Conservation (phyloP, 2,113 vertebrate genomes). For the Motacilla tschutschensis region DNA sequence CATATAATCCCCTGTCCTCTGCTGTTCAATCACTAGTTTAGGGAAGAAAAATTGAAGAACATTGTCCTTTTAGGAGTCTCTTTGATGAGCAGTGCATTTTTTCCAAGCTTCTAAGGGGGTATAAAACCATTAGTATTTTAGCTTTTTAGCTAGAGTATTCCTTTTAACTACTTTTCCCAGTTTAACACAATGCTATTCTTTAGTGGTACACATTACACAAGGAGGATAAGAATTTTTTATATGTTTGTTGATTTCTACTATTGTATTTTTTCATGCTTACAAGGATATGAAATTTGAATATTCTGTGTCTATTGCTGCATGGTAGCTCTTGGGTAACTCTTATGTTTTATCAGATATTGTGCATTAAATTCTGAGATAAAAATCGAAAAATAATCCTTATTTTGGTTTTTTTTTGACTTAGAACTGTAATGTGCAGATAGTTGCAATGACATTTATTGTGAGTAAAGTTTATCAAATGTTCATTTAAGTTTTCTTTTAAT, state of each 20-base stretch:
- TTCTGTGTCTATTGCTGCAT: background rate
- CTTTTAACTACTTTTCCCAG: background rate
- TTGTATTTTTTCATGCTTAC: background rate
- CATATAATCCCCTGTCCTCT: background rate
- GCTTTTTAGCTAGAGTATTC: background rate
- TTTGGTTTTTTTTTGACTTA: background rate
- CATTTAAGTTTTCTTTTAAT: background rate
- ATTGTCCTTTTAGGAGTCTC: background rate
- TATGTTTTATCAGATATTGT: background rate
- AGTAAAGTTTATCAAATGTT: background rate
- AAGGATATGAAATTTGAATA: background rate
- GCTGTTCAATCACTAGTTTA: background rate
- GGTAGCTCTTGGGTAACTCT: background rate
- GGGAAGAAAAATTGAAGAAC: background rate
- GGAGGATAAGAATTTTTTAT: fast-evolving
- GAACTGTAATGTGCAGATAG: background rate
- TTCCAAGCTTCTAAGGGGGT: background rate
- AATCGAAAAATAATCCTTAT: background rate
- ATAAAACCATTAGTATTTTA: background rate
- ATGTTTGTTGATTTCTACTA: background rate
- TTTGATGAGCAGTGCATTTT: background rate
- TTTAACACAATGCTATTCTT: background rate
- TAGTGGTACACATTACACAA: fast-evolving
- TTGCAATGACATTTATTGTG: background rate
- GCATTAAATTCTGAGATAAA: background rate